These are phyloP conservation scores for Chelonia mydas DNA, from an alignment of 2,797 vertebrate genomes.

Conservation along the genomic window DNA sequence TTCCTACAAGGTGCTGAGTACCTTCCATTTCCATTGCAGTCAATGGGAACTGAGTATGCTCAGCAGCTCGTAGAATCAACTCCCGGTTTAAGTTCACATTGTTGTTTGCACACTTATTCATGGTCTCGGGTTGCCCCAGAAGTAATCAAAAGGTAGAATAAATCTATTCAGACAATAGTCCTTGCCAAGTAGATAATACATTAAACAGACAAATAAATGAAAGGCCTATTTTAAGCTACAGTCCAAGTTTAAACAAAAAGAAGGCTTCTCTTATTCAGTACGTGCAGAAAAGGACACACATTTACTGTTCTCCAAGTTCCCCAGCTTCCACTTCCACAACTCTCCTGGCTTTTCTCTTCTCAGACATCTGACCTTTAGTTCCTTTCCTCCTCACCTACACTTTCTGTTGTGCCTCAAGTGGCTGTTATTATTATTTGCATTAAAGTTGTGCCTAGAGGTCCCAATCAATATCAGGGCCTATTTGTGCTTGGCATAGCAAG, in stretches of 20 bases:
- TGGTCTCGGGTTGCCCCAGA: neutral
- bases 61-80: neutral
- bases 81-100: neutral
- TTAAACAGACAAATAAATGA: neutral
- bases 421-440: constrained; percentile 4
- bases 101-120: neutral
- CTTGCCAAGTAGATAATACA: neutral
- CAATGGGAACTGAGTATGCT: neutral
- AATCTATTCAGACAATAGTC: neutral
- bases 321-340: neutral
- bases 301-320: constrained; percentile 27
- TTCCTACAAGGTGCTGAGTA: neutral
- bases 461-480: constrained; percentile 41
- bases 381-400: constrained; percentile 4
- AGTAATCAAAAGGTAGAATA: neutral
- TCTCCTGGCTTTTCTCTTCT: constrained; percentile 11
- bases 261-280: neutral
- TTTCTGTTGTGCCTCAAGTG: neutral
- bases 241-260: neutral
- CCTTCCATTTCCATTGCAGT: neutral
- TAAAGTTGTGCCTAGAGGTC: constrained; percentile 45
- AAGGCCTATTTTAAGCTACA: neutral
- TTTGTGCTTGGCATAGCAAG: constrained; percentile 30
- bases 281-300: neutral
- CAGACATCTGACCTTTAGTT: constrained; percentile 26